Evolutionary conservation across 2,113 vertebrate genomes (phyloP), one percentile per base, ranked within the genome.

Genomic region (Nicator chloris): DNA sequence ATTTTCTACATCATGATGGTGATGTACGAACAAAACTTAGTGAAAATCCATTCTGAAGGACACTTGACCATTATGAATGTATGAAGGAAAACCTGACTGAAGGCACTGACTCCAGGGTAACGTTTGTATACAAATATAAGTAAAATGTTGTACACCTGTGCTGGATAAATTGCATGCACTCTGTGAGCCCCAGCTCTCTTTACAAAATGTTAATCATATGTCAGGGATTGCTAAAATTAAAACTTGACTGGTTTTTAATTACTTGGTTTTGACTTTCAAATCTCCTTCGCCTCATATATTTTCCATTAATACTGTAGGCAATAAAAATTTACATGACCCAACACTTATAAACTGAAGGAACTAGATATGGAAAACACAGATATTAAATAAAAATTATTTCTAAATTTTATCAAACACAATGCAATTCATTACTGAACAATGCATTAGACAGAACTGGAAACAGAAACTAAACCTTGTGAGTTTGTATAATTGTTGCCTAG

Each of bases 361-460:
- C 4, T 30, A 45, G 17, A 2, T n/a, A 78, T 24, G 13, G 12
- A 75, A 86, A 92, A 50, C 2, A 35, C 23, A 78, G 35, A 89
- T 59, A 84, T 77, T 35, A 54, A 83, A 78, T n/a, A 27, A 88
- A 83, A 89, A 42, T 13, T n/a, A 21, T 13, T 22, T 22, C 72
- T 11, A 42, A 69, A 22, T 54, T 42, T 5, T 87, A 24, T 11
- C 88, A 85, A 86, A 71, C 4, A 39, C 13, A 30, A 26, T 54
- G 59, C 17, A 63, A 76, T 49, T 72, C 11, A 40, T 70, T 64
- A 60, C 6, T 78, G 54, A 86, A 40, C 14, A 84, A 47, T 50
- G 6, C 6, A 47, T 64, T 47, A 0, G 0, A 73, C 14, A 63
- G n/a, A 66, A 68, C 19, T 53, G 28, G 28, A 40, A 79, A 12